Conservation (phyloP, 2,797 vertebrate genomes). For the Tragelaphus eurycerus region DNA sequence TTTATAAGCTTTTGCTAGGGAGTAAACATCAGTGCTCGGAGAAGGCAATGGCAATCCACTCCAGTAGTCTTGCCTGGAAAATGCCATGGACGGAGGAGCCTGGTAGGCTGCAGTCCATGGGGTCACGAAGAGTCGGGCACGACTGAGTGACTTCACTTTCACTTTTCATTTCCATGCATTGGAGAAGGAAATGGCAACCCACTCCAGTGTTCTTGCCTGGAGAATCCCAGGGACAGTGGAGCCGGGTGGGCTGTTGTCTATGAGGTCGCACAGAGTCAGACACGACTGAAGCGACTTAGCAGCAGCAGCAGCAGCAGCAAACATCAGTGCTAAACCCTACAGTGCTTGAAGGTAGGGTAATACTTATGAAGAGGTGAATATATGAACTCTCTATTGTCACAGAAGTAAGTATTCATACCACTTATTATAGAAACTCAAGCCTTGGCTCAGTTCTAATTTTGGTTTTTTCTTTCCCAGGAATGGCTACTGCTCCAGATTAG, state of each 20-base stretch:
- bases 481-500: neutral
- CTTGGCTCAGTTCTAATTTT: neutral
- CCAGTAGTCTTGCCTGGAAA: no score
- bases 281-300: no score
- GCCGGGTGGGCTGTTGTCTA: no score
- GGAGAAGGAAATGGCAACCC: no score
- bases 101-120: no score
- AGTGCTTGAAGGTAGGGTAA: neutral
- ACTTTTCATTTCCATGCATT: no score
- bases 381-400: neutral
- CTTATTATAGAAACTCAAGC: neutral
- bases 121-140: fast-evolving
- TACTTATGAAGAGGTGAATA: neutral
- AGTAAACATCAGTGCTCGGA: neutral
- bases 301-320: neutral
- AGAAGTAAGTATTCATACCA: neutral
- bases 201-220: no score
- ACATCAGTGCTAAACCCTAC: neutral
- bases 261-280: no score
- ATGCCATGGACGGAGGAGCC: no score
- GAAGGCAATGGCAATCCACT: no score
- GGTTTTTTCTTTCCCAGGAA: neutral
- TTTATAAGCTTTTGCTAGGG: neutral
- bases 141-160: no score
- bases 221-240: no score